Evolutionary conservation across 2,888 invertebrate genomes (phyloP), one percentile per base, ranked within the genome.

Genomic region (Chrysolina haemoptera): DNA sequence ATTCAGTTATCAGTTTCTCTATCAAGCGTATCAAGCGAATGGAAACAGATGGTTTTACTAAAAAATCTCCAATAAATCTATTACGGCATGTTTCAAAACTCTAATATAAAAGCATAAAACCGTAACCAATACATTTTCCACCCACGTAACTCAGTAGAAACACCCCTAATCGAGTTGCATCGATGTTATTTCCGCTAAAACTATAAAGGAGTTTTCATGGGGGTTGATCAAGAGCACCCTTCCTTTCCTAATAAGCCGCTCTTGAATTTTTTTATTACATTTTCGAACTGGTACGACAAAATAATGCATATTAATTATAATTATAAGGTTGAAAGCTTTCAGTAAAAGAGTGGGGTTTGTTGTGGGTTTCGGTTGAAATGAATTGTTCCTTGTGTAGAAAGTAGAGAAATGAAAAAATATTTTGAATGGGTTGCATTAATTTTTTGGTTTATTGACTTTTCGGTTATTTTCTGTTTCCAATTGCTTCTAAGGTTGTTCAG

Each of bases 111-210:
- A 67, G 80, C 78, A 80, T 78, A 71, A 80, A 77, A 77, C 78
- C 80, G 78, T 80, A 77, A 79, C 79, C 80, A 75, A 80, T 76
- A 74, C 75, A 75, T 77, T 80, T 80, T 79, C 78, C 80, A 79
- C 79, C 78, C 78, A 65, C 74, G 62, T 41, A 46, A 63, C 65
- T 43, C 46, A 74, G 53, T 14, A 53, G 53, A 67, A 67, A 53
- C 53, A 55, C 77, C 72, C 73, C 75, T 77, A 75, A 75, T 75
- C 75, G 70, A 75, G 72, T 75, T 73, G 43, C 70, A 27, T 62
- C 68, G 70, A 76, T 73, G 63, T 71, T 76, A 71, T 76, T 73
- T 73, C 73, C 73, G 68, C 72, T 75, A 50, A 70, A 73, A 75
- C 72, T 75, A 75, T 75, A 67, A 73, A 68, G 75, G 67, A 73